These are phyloP conservation scores for Gymnoscelis rufifasciata DNA, from an alignment of 2,888 invertebrate genomes.

Conservation along the genomic window DNA sequence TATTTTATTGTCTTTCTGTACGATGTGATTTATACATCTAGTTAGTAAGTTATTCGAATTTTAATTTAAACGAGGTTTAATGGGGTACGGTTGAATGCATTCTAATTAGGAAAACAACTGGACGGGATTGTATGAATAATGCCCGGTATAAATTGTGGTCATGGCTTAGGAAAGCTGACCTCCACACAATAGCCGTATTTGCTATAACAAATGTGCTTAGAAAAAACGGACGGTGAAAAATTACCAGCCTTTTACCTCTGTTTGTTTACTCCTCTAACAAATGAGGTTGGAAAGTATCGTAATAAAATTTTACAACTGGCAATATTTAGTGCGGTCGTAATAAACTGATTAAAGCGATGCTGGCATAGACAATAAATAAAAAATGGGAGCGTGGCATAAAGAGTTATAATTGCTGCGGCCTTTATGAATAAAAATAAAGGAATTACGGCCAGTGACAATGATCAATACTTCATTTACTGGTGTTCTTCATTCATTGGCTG, in stretches of 20 bases:
- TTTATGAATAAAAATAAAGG: slow-evolving; percentile 37
- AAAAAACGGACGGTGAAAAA: slow-evolving; percentile 63
- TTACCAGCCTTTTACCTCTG: slow-evolving; percentile 39
- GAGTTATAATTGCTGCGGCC: slow-evolving; percentile 40
- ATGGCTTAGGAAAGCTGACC: slow-evolving; percentile 62
- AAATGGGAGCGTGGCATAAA: slow-evolving; percentile 32
- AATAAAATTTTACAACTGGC: slow-evolving; percentile 27
- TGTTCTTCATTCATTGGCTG: slow-evolving; percentile 62
- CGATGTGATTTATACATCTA: slow-evolving; percentile 73
- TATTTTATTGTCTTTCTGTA: slow-evolving; percentile 76
- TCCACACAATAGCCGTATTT: slow-evolving; percentile 61
- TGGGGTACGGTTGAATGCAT: slow-evolving; percentile 74
- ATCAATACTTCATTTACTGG: slow-evolving; percentile 65
- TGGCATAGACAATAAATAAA: slow-evolving; percentile 23
- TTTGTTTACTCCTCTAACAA: slow-evolving; percentile 33
- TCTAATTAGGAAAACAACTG: slow-evolving; percentile 77
- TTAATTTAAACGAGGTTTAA: slow-evolving; percentile 78
- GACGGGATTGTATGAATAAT: slow-evolving; percentile 65
- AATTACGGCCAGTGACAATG: slow-evolving; percentile 51
- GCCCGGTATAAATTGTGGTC: slow-evolving; percentile 72
- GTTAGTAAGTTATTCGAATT: slow-evolving; percentile 79
- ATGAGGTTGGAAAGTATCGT: slow-evolving; percentile 25
- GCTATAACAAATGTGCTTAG: slow-evolving; percentile 63
- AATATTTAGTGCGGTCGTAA: slow-evolving; percentile 23
- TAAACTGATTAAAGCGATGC: slow-evolving; percentile 24